Conservation (phyloP, 2,888 invertebrate genomes). For the Cephus pygmeus region DNA sequence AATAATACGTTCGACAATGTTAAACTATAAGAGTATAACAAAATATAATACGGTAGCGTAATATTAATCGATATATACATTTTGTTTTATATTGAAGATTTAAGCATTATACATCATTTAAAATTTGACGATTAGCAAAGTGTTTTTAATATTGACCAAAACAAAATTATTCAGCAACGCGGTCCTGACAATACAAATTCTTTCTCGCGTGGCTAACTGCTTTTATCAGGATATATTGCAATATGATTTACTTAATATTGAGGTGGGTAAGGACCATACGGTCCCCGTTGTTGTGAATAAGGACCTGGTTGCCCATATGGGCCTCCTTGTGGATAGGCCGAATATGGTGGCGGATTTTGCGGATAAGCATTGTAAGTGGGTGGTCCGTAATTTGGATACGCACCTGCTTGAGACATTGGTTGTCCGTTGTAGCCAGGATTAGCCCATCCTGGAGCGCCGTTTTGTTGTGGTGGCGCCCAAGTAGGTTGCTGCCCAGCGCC, state of each 20-base stretch:
- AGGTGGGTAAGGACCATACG: slow-evolving; percentile 40
- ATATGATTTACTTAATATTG: slow-evolving; percentile 34
- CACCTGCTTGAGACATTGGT: slow-evolving; percentile 63
- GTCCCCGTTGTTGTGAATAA: slow-evolving; percentile 42
- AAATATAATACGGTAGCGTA: slow-evolving; percentile 25
- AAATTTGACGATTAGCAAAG: slow-evolving; percentile 30
- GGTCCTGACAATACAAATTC: background rate
- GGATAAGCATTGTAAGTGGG: slow-evolving; percentile 39
- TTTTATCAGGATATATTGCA: background rate
- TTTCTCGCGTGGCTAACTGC: background rate
- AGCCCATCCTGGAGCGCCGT: slow-evolving; percentile 59
- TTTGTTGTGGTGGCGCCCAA: slow-evolving; percentile 55
- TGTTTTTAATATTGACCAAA: slow-evolving; percentile 4
- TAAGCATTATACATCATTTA: slow-evolving; percentile 29
- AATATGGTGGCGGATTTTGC: slow-evolving; percentile 27
- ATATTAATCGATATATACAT: slow-evolving; percentile 22
- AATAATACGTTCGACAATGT: slow-evolving; percentile 1
- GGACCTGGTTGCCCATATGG: slow-evolving; percentile 52
- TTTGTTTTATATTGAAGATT: slow-evolving; percentile 8
- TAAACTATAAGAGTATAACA: slow-evolving; percentile 20
- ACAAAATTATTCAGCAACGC: background rate
- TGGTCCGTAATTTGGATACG: slow-evolving; percentile 54
- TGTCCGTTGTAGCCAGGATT: slow-evolving; percentile 62
- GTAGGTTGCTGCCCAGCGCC: slow-evolving; percentile 39
- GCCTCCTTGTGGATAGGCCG: slow-evolving; percentile 54